Conservation (phyloP, 1,140 invertebrate genomes). For the Leptopilina boulardi region DNA sequence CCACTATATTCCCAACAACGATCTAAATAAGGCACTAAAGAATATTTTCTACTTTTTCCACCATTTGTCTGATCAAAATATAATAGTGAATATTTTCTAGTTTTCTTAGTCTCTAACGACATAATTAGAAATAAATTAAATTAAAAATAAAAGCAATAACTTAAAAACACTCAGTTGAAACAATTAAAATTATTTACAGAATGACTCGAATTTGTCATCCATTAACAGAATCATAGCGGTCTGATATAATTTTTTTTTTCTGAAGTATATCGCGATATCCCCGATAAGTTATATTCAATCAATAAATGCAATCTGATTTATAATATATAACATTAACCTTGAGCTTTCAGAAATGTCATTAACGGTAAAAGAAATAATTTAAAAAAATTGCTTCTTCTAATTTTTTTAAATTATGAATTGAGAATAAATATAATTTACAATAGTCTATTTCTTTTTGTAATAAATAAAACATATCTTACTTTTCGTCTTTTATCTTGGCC, state of each 20-base stretch:
- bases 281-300: slow-evolving; percentile 28
- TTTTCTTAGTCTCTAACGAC: slow-evolving; percentile 35
- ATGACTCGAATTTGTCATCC: neutral
- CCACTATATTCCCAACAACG: slow-evolving; percentile 60
- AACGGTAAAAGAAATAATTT: too few relatives aligned
- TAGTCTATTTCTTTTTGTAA: too few relatives aligned
- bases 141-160: neutral
- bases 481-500: slow-evolving; percentile 69
- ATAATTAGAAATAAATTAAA: neutral
- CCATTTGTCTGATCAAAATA: slow-evolving; percentile 35
- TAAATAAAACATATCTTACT: too few relatives aligned
- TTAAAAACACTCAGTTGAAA: neutral
- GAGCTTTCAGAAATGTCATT: too few relatives aligned
- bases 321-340: neutral
- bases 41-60: slow-evolving; percentile 60
- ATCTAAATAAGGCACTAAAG: slow-evolving; percentile 62
- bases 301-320: slow-evolving; percentile 2
- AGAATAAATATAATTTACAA: too few relatives aligned
- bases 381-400: too few relatives aligned
- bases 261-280: neutral
- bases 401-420: too few relatives aligned
- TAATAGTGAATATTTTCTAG: slow-evolving; percentile 46
- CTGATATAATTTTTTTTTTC: slow-evolving; percentile 1
- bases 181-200: neutral
- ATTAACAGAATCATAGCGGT: neutral